Evolutionary conservation across 2,888 invertebrate genomes (phyloP).

Genomic region (Rhingia campestris): DNA sequence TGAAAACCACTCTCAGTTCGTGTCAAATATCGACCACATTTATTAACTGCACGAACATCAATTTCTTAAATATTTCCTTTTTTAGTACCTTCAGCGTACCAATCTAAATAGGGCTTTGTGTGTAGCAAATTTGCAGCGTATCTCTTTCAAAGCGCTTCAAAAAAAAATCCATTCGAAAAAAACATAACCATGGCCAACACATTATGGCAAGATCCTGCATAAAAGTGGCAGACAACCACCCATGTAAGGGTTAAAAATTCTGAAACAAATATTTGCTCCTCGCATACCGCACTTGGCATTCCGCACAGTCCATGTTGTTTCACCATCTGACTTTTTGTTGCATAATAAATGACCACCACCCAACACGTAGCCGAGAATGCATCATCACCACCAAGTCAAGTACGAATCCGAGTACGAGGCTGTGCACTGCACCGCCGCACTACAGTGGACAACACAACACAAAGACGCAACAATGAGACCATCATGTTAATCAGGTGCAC

Average conservation of each 20-base stretch:
- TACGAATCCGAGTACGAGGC: not conserved
- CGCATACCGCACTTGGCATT: conserved; percentile 57
- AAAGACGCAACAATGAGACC: conserved; percentile 62
- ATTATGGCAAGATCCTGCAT: not conserved
- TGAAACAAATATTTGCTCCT: conserved; percentile 64
- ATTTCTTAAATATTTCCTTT: too few relatives aligned
- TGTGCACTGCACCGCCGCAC: too few relatives aligned
- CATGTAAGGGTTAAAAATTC: conserved; percentile 69
- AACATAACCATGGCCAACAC: too few relatives aligned
- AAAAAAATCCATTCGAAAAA: too few relatives aligned
- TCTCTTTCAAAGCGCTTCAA: too few relatives aligned
- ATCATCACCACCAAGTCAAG: conserved; percentile 13
- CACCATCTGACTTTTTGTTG: conserved; percentile 56
- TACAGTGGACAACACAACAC: not conserved
- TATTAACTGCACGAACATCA: too few relatives aligned
- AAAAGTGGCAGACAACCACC: conserved; percentile 54
- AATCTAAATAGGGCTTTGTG: too few relatives aligned
- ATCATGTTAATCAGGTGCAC: conserved; percentile 73
- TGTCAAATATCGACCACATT: too few relatives aligned
- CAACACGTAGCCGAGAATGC: conserved; percentile 22
- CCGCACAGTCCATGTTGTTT: conserved; percentile 53
- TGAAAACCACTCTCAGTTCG: too few relatives aligned
- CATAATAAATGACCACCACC: conserved; percentile 70
- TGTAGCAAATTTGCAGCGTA: too few relatives aligned
- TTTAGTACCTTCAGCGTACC: too few relatives aligned